phyloP scores from a whole-genome alignment of 2,113 vertebrate species.

The Rhinoderma darwinii region DNA sequence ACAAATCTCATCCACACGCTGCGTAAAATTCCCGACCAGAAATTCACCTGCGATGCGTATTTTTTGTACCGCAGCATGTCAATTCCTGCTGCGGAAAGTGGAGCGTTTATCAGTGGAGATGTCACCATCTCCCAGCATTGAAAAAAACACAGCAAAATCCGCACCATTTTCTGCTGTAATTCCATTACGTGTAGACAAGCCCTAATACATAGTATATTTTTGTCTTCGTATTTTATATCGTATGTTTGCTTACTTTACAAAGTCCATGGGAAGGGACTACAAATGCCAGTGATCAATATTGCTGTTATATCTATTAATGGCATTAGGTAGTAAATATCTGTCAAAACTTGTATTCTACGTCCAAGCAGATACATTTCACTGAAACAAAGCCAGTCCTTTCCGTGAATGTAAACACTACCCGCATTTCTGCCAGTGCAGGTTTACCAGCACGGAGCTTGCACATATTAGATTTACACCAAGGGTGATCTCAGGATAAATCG shows the following conservation, averaged over 20 bases:
- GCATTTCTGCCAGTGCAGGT: neutral
- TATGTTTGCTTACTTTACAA: neutral
- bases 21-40: too few species aligned
- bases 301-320: neutral
- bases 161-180: too few species aligned
- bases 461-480: neutral
- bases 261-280: neutral
- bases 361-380: neutral
- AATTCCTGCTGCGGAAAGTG: too few species aligned
- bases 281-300: neutral
- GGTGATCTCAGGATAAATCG: slow-evolving; percentile 8
- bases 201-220: neutral
- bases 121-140: too few species aligned
- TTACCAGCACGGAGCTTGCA: neutral
- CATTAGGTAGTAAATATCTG: neutral
- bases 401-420: neutral
- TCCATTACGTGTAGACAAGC: too few species aligned
- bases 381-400: neutral
- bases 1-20: too few species aligned
- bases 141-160: too few species aligned
- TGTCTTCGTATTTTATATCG: neutral
- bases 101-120: too few species aligned
- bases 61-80: too few species aligned
- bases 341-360: neutral
- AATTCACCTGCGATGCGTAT: too few species aligned